Conservation (phyloP, 2,888 invertebrate genomes). For the Phengaris arion region DNA sequence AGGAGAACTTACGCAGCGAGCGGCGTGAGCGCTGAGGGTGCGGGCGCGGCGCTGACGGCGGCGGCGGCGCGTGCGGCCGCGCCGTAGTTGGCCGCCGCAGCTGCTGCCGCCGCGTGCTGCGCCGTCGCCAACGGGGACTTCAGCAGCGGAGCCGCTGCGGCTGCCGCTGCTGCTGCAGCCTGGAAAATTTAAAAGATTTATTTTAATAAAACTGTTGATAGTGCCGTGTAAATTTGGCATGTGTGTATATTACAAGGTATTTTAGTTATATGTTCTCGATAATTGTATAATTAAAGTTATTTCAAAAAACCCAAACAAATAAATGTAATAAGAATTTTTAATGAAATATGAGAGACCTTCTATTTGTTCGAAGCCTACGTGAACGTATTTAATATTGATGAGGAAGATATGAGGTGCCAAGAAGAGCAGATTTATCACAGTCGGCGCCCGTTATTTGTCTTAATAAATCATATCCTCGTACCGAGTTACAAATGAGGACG, state of each 20-base stretch:
- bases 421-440: neutral
- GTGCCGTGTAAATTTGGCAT: neutral
- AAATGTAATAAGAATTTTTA: neutral
- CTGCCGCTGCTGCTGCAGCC: slow-evolving; percentile 84
- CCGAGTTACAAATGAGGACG: neutral
- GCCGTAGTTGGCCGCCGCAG: slow-evolving; percentile 92
- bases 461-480: neutral
- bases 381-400: neutral
- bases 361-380: neutral
- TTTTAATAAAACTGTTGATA: neutral
- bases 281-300: no score
- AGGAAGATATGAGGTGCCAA: neutral
- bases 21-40: slow-evolving; percentile 75
- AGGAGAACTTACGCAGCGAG: slow-evolving; percentile 58
- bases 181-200: slow-evolving; percentile 43
- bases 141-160: slow-evolving; percentile 88
- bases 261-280: no score
- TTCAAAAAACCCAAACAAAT: no score
- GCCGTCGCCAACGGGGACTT: slow-evolving; percentile 91
- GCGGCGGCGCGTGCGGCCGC: slow-evolving; percentile 91
- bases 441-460: slow-evolving; percentile 1
- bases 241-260: neutral
- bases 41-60: slow-evolving; percentile 83
- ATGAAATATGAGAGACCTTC: neutral
- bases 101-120: slow-evolving; percentile 93